Percentiles rank a stretch among this genome's conserved stretches.
Conservation (phyloP, 2,888 invertebrate genomes). For the Listrodromus nycthemerus region DNA sequence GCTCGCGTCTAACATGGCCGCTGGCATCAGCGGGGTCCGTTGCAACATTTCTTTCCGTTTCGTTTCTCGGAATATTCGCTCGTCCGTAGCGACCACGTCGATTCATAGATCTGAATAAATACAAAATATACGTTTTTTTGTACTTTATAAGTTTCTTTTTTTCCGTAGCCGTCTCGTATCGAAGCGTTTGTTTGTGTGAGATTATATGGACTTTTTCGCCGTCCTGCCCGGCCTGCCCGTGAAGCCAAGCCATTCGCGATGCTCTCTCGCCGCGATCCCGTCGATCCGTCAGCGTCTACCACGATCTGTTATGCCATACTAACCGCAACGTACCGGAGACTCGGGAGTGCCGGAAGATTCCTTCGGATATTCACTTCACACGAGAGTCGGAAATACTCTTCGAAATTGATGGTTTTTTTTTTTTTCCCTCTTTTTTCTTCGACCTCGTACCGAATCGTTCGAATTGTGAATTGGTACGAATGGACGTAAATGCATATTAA, state of each 20-base stretch:
- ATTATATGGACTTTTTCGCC: background rate
- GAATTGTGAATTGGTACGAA: background rate
- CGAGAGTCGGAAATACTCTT: constrained; percentile 2
- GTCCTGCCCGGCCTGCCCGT: background rate
- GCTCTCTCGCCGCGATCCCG: constrained; percentile 47
- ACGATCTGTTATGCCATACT: constrained; percentile 63
- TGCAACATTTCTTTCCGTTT: constrained; percentile 52
- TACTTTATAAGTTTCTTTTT: background rate
- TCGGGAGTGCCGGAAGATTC: constrained; percentile 32
- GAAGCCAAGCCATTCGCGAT: constrained; percentile 41
- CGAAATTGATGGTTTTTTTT: constrained; percentile 14
- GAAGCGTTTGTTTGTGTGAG: constrained; percentile 1
- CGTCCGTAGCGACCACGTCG: constrained; percentile 8
- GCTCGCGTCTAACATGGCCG: constrained; percentile 65
- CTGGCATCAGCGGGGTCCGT: constrained; percentile 61
- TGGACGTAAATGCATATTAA: no score
- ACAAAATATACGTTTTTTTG: background rate
- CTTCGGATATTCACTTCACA: constrained; percentile 24
- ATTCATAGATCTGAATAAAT: background rate
- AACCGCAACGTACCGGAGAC: constrained; percentile 52
- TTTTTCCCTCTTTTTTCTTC: constrained; percentile 2
- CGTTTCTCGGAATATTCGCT: constrained; percentile 5
- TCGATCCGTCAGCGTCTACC: constrained; percentile 58
- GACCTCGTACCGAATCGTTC: background rate
- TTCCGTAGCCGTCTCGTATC: background rate